These are phyloP conservation scores for Apodemus sylvaticus DNA, from an alignment of 2,113 vertebrate genomes.

Conservation along the genomic window DNA sequence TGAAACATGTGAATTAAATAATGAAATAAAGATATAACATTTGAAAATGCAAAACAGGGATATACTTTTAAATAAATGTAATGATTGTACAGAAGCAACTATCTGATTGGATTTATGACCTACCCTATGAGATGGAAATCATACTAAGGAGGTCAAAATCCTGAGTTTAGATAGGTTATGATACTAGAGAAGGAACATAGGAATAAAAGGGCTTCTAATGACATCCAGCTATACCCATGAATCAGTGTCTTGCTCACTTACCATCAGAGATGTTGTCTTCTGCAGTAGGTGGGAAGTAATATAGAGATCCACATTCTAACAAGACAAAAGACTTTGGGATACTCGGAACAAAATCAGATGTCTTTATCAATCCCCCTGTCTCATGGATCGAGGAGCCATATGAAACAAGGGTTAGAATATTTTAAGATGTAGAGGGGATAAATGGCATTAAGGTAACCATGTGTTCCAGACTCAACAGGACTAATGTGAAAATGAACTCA, in stretches of 20 bases:
- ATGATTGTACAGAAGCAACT: background rate
- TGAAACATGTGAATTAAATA: background rate
- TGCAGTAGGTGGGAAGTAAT: background rate
- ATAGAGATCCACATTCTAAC: no score
- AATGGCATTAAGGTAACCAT: no score
- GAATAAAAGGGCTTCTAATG: background rate
- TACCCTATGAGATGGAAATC: background rate
- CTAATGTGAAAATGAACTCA: background rate
- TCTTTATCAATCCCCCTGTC: background rate
- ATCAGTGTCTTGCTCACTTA: background rate
- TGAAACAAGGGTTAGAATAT: background rate
- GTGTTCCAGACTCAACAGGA: background rate
- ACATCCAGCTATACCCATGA: no score
- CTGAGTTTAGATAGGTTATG: background rate
- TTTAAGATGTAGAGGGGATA: background rate
- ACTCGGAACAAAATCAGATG: no score
- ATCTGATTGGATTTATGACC: background rate
- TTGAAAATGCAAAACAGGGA: background rate
- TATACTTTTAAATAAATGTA: background rate
- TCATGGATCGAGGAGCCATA: background rate
- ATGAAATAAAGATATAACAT: background rate
- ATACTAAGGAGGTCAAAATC: background rate
- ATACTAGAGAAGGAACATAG: background rate
- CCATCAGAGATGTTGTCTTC: background rate
- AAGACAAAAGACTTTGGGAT: background rate